Evolutionary conservation across 2,888 invertebrate genomes (phyloP), one percentile per base, ranked within the genome.

Genomic region (Xestia c-nigrum): DNA sequence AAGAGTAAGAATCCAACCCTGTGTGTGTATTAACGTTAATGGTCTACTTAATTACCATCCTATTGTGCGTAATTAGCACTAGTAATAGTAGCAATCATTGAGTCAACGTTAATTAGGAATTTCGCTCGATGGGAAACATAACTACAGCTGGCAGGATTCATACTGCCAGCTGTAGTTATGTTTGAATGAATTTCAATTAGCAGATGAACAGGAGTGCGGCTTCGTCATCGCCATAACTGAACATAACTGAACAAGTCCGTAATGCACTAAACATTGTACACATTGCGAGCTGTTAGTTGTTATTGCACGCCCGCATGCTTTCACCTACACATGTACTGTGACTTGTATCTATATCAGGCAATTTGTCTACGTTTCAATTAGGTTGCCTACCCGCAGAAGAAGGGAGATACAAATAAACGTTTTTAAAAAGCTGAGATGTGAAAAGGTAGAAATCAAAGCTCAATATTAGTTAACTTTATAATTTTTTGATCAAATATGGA

Each of bases 161-260:
- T 31, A 31, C 31, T 31, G 31, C 31, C 31, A 31, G 31, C 31
- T 31, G 31, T 31, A 31, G 31, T 31, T 74, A 81, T 88, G 88
- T 90, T 92, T 91, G 90, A 90, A 91, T 92, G 90, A 91, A 92
- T 92, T 92, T 89, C 90, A 93, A 91, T 93, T 88, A 91, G 85
- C 85, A 87, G 87, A 90, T 90, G 89, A 86, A 80, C 90, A 88
- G 85, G 85, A 89, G 86, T 85, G 85, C 79, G 81, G 78, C 78
- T 76, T 77, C 80, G 82, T 83, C 86, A 84, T 76, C 84, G 76
- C 83, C 86, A 88, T 88, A 89, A 85, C 85, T 85, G 87, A 90
- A 89, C 88, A 85, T 88, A 89, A 85, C 85, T 85, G 87, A 90
- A 89, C 88, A 85, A 90, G 81, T 86, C 84, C 83, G 85, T 87